Conservation (phyloP, 2,113 vertebrate species). For the Balaeniceps rex region DNA sequence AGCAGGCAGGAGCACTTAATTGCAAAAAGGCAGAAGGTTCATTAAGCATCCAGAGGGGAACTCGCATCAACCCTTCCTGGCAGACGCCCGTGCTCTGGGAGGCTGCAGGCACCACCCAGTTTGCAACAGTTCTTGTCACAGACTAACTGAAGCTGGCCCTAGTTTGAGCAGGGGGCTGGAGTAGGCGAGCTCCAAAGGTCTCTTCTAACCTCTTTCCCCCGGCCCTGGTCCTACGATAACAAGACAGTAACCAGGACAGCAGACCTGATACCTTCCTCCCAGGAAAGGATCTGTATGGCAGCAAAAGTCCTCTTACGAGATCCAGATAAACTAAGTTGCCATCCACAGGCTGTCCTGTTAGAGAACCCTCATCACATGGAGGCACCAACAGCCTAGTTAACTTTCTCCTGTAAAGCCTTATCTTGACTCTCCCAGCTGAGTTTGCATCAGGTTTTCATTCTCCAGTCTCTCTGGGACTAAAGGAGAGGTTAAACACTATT, state of each 20-base stretch:
- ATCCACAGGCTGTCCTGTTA: neutral
- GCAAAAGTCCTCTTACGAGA: neutral
- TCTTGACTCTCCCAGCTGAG: neutral
- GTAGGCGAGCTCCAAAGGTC: neutral
- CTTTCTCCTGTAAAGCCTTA: neutral
- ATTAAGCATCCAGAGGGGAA: neutral
- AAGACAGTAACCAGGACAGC: neutral
- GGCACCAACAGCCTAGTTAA: neutral
- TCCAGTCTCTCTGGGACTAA: neutral
- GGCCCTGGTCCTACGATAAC: accelerated
- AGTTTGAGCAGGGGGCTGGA: neutral
- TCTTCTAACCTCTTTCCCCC: neutral
- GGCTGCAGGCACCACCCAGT: neutral
- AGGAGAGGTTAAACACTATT: neutral
- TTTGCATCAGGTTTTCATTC: neutral
- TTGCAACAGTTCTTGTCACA: neutral
- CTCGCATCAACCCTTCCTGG: neutral
- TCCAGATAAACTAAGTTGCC: neutral
- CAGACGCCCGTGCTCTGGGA: neutral
- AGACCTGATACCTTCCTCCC: neutral
- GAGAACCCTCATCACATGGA: neutral
- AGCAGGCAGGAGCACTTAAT: neutral
- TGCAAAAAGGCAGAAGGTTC: neutral
- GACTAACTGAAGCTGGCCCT: neutral
- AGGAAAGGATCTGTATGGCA: neutral